Evolutionary conservation across 2,888 invertebrate genomes (phyloP), one percentile per base, ranked within the genome.

Genomic region (Frankliniella fusca): DNA sequence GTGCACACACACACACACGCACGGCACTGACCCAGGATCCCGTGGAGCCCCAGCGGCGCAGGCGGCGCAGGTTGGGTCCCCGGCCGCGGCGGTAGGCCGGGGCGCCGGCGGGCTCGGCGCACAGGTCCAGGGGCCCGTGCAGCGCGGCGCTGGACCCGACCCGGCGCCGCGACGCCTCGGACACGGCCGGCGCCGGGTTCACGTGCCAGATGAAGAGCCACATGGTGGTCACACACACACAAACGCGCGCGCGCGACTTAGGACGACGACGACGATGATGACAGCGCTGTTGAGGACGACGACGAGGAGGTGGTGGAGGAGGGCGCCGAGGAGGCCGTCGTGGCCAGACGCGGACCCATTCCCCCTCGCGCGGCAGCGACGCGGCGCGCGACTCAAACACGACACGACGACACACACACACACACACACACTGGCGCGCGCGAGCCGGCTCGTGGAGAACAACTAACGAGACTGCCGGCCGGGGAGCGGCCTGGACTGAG

Each of bases 11-110:
- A 38, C 38, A 5, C 38, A 38, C 38, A 5, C 38, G 5, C 8
- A 70, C 20, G 70, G 23, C 27, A 84, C 90, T 90, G 89, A 93
- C 93, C 93, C 93, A 93, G 85, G 93, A 93, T 87, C 93, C 93
- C 1, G 93, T 93, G 84, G 93, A 93, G 84, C 93, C 92, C 93
- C 93, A 93, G 87, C 93, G 90, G 86, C 93, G 91, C 82, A 93
- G 89, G 86, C 92, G 90, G 85, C 92, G 91, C 83, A 92, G 92
- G 87, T 93, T 92, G 87, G 92, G 90, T 81, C 88, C 20, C 15
- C 18, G 70, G 23, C 70, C 20, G 54, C 18, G 70, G 23, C 70
- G 70, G 70, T 76, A 76, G 70, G 70, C 70, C 70, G 70, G n/a
- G 23, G 23, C 11, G n/a, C 9, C n/a, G 23, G 70, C 5, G 9